Evolutionary conservation across 2,113 vertebrate species (phyloP).

Genomic region (Pardalotus punctatus): DNA sequence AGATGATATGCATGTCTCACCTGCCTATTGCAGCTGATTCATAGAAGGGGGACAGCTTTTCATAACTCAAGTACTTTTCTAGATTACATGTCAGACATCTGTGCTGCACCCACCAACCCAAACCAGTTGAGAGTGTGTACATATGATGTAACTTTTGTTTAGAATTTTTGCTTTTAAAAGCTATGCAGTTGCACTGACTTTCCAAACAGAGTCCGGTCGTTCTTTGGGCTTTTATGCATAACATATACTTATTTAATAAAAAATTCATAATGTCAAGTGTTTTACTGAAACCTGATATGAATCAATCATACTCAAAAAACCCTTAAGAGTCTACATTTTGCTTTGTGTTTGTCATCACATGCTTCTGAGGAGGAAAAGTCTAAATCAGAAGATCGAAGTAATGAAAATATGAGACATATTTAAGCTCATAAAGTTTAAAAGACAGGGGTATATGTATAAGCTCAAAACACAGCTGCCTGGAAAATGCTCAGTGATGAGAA

Average conservation of each 20-base stretch:
- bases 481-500: not conserved
- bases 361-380: not conserved
- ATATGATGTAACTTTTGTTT: not conserved
- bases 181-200: not conserved
- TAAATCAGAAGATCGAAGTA: not conserved
- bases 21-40: not conserved
- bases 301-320: not conserved
- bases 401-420: not conserved
- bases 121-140: not conserved
- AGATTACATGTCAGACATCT: not conserved
- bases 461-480: not conserved
- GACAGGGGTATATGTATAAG: not conserved
- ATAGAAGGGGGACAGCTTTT: not conserved
- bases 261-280: not conserved
- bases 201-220: not conserved
- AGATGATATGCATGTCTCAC: not conserved
- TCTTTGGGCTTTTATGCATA: not conserved
- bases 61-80: not conserved
- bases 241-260: not conserved
- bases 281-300: not conserved
- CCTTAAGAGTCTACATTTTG: not conserved
- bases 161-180: not conserved
- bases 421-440: not conserved
- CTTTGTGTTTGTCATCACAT: not conserved
- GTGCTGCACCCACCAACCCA: not conserved